Base-by-base conservation (phyloP, 2,888 invertebrate genomes). In the Strigamia transsilvanica region DNA sequence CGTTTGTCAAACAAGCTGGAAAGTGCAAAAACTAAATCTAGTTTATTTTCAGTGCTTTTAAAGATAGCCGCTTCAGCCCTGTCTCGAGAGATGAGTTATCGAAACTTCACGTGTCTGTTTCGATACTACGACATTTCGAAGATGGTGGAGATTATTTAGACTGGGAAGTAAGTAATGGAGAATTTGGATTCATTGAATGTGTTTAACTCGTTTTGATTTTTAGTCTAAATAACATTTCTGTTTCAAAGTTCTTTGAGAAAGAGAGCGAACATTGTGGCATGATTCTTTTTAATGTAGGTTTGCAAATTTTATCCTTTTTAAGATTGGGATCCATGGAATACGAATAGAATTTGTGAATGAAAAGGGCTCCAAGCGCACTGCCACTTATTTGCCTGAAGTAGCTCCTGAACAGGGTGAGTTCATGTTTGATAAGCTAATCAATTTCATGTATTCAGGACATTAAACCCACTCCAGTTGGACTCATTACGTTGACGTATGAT, bases 301-400 rank as follows among this genome's bases (percentile, higher is more conserved):
- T 56, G 56, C 15, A 56, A 56, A 56, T 56, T 56, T 56, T 56
- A 56, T 56, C 56, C 56, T 21, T 56, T 56, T 56, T 56, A 56
- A 89, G 89, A 88, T 90, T 83, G 98, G 98, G 80, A 92, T 94
- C 82, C 99, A 99, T 88, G 99, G 99, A 83, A 99, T 99, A 87
- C 92, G 99, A 82, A 99, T 99, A 86, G 98, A 99, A 90, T 99
- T 99, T 88, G 90, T 93, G 85, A 97, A 94, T 88, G 98, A 98
- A 88, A 93, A 97, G 87, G 94, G 98, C 89, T 84, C 94, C 86
- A 96, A 96, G 88, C 93, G 97, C 87, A 98, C 97, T 85, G 99
- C 99, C 87, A 99, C 99, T 85, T 99, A 98, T 89, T 91, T 99
- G 88, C 99, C 99, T 82, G 97, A 99, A 90, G 98, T 99, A 85